Base-by-base conservation (phyloP, 2,888 invertebrate genomes). In the Tolmerus cingulatus region DNA sequence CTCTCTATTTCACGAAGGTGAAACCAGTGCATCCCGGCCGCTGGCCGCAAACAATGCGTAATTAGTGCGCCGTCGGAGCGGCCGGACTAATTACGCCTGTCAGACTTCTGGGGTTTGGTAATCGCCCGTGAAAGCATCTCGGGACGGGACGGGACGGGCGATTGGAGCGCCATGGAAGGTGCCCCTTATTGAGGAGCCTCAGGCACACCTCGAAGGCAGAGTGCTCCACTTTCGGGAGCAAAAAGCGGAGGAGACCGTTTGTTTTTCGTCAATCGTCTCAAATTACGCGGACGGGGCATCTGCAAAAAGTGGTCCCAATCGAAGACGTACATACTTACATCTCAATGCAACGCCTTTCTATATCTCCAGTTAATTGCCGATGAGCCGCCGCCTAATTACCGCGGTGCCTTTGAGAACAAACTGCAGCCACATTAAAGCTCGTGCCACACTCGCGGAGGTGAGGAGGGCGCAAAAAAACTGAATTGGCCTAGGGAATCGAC, bases 271-370 rank as follows among this genome's bases (percentile, higher is more conserved):
- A 37, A n/a, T 76, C 34, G 74, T 37, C 34, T 37, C 40, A 37
- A 76, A 19, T 37, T 51, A 51, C 51, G 51, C 51, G 51, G 7
- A 51, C 51, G n/a, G 51, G 51, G 51, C 51, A 46, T 5, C 19
- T 19, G 37, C 76, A 76, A 40, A 66, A 34, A 76, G 76, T 40
- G 40, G n/a, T 76, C 40, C 37, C 37, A 76, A 76, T 76, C 40
- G 40, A 12, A 23, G 30, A 34, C 34, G n/a, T 76, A 76, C 7
- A 30, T 30, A n/a, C n/a, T n/a, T n/a, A n/a, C 3, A 34, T 3
- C 37, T 37, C 34, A 76, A 76, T 76, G 76, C n/a, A 76, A 76
- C 27, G 76, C 76, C 76, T 76, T 76, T 76, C 76, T 76, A 74
- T 74, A 76, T 40, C 19, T 40, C 19, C 76, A 76, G 34, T 40